Base-by-base conservation (phyloP, 2,113 vertebrate genomes). In the Aphyosemion australe region DNA sequence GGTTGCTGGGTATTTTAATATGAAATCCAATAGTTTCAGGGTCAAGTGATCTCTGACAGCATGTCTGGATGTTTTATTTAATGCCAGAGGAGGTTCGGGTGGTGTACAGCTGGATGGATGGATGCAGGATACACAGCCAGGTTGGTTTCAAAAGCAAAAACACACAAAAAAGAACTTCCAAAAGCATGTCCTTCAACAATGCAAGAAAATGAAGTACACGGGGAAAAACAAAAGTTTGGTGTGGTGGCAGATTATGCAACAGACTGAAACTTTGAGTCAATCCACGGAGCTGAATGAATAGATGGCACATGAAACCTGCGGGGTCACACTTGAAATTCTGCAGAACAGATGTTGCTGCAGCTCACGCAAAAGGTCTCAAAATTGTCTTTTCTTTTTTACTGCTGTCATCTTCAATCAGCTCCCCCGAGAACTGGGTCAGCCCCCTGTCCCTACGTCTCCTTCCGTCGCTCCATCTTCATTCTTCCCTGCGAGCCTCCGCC, bases 1-100 rank as follows among this genome's bases (percentile, higher is more conserved):
- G 15, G 65, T 21, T 26, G 55, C 74, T 21, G 67, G 45, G 72
- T 72, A 84, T 86, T 87, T 85, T 87, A 87, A 88, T 86, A 78
- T 79, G 83, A 84, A 89, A 88, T 87, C 77, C 86, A 85, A 89
- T 87, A 85, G 75, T 87, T 91, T 89, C 86, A 87, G 86, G 88
- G 89, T 86, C 86, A 88, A 76, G 69, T 82, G 84, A 87, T 86
- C 80, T 88, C 86, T 81, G 83, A 84, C 87, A 83, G 72, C 80
- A 70, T 62, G 85, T 85, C 87, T 78, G 61, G 79, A 88, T 89
- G 82, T 82, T 84, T 89, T 85, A 88, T 86, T 89, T 80, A 89
- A 66, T 62, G 79, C 66, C 66, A 39, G 68, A 48, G 79, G 74
- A 82, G 75, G 64, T 72, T 57, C 4, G 9, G 75, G 73, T 58